Evolutionary conservation across 2,113 vertebrate species (phyloP).

Genomic region (Tonatia bakeri): DNA sequence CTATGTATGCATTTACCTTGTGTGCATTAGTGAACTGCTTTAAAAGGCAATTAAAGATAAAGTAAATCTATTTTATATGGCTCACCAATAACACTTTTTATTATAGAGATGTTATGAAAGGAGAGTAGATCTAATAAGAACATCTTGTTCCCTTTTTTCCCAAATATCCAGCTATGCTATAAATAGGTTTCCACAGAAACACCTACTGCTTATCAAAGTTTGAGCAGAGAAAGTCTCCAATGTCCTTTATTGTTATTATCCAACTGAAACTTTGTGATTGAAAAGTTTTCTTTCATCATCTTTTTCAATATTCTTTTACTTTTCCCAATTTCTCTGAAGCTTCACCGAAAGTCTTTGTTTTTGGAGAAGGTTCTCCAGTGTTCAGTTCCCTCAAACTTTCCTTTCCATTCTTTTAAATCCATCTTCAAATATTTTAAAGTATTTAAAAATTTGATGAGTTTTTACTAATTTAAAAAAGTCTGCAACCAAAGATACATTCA

Average conservation of each 20-base stretch:
- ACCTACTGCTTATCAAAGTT: conserved; percentile 41
- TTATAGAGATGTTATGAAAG: background rate
- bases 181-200: conserved; percentile 53
- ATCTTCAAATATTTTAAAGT: background rate
- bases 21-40: background rate
- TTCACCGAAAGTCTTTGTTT: background rate
- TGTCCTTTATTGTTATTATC: background rate
- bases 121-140: conserved; percentile 2
- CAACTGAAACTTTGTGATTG: conserved; percentile 46
- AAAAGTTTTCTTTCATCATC: conserved; percentile 45
- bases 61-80: background rate
- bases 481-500: no score
- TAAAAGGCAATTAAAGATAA: background rate
- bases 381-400: background rate
- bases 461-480: no score
- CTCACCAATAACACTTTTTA: background rate
- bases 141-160: background rate
- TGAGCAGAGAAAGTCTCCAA: conserved; percentile 54
- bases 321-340: conserved; percentile 21
- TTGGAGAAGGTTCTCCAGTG: background rate
- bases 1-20: background rate
- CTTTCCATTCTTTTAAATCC: conserved; percentile 7
- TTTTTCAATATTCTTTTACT: conserved; percentile 50
- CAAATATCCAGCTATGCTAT: background rate
- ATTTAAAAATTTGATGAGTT: background rate